Base-by-base conservation (phyloP, 2,888 invertebrate genomes). In the Hirtodrosophila alboralis region DNA sequence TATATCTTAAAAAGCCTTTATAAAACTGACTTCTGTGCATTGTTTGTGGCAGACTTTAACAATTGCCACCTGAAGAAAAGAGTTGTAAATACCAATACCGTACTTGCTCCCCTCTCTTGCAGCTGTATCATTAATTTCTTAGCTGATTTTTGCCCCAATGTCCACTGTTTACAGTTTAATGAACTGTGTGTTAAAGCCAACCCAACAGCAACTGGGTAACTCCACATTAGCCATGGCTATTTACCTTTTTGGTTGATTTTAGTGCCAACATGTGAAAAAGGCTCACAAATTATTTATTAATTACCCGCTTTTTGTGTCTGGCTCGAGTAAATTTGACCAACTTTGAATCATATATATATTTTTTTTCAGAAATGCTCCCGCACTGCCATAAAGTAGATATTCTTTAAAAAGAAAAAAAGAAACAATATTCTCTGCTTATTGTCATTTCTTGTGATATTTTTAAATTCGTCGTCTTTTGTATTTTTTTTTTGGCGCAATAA, bases 231-330 rank as follows among this genome's bases (percentile, higher is more conserved):
- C 71, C 61, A 80, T 71, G 77, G 77, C 77, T 74, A 64, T 80
- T 78, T 78, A 71, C 54, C 58, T 70, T 76, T n/a, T 52, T 30
- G 57, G 28, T 34, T 31, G 63, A 60, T 51, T 81, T 80, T 73
- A 62, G 65, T 61, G 60, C 40, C 43, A 58, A 78, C 61, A 75
- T 73, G 80, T 75, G 69, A 68, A 73, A 64, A 67, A 53, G 53
- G 38, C 75, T 67, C 73, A 77, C 71, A 84, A 83, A 83, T 78
- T 81, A 81, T 78, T 84, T 84, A 81, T 84, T 83, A 83, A 83
- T 84, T 84, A 75, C 75, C 67, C 64, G 44, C 28, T 34, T 59
- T 49, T 44, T 6, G 49, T 6, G 36, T 43, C 28, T 49, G 36
- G 28, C 14, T 26, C 21, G 27, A 36, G 9, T 44, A 43, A 43